phyloP scores from a whole-genome alignment of 37 sponge, comb jelly and placozoan genomes.

The Theonella swinhoei region DNA sequence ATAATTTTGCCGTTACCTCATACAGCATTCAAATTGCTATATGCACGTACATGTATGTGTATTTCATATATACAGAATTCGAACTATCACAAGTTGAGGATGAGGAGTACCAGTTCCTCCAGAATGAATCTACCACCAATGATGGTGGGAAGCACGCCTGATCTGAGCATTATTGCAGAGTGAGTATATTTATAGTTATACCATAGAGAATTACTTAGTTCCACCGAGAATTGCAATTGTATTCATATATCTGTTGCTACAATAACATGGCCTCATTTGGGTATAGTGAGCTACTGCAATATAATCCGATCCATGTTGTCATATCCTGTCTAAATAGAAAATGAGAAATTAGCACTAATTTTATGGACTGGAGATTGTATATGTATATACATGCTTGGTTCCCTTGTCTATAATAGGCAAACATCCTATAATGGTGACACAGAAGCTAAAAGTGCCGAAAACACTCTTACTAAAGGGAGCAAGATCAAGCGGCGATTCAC shows the following conservation, averaged over 20 bases:
- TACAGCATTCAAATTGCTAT: no score
- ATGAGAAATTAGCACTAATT: no score
- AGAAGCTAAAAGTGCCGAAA: not conserved
- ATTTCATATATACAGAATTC: not conserved
- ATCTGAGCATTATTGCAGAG: slow-evolving; percentile 16
- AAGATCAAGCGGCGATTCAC: slow-evolving; percentile 13
- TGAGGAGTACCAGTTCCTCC: not conserved
- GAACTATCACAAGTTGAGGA: not conserved
- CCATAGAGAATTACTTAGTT: no score
- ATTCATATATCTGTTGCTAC: no score
- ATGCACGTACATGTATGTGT: not conserved
- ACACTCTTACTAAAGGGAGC: not conserved
- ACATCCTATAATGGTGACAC: not conserved
- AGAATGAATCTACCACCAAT: not conserved
- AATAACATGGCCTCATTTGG: no score
- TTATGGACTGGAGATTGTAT: no score
- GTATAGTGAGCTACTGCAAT: no score
- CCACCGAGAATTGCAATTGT: no score
- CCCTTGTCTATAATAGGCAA: not conserved
- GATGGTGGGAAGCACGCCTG: slow-evolving; percentile 55
- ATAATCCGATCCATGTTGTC: no score
- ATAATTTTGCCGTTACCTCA: no score
- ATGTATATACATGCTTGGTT: not conserved
- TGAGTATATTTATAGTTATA: not conserved
- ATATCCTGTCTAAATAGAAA: no score